A percentile compares a stretch with the other conserved stretches of the same genome.
Conservation (phyloP, 2,797 vertebrate species). For the Pogoniulus pusillus region DNA sequence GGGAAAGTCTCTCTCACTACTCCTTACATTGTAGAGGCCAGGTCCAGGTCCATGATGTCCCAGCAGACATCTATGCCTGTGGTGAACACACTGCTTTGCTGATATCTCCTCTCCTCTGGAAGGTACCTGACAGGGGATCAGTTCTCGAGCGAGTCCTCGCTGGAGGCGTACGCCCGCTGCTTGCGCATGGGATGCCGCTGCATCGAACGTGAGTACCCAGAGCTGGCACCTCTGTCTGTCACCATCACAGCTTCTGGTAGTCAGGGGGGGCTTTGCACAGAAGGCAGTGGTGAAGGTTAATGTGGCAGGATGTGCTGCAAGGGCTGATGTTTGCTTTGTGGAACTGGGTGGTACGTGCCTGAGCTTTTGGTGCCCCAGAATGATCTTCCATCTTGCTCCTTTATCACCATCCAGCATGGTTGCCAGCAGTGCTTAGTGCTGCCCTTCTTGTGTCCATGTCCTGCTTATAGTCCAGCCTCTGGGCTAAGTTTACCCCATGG, state of each 20-base stretch:
- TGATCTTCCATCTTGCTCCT: not conserved
- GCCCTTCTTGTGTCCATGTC: fast-evolving
- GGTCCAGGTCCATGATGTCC: fast-evolving
- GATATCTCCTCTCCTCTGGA: not conserved
- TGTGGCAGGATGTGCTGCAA: fast-evolving
- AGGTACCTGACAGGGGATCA: conserved; percentile 96
- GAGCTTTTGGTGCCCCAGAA: not conserved
- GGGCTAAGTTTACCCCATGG: not conserved
- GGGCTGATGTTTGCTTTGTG: not conserved
- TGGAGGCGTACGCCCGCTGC: conserved; percentile 97
- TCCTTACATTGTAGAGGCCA: not conserved
- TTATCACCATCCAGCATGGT: fast-evolving
- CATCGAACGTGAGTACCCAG: conserved; percentile 87
- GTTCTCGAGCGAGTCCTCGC: conserved; percentile 98
- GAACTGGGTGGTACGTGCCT: fast-evolving
- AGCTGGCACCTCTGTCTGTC: fast-evolving
- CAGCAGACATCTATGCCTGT: fast-evolving
- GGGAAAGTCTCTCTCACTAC: fast-evolving
- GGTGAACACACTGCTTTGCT: not conserved
- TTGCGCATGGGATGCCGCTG: conserved; percentile 98
- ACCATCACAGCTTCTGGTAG: fast-evolving
- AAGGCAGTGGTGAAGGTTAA: not conserved
- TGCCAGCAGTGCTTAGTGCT: not conserved
- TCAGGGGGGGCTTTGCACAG: not conserved
- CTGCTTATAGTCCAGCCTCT: not conserved